Conservation (phyloP, 2,113 vertebrate species). For the Plotosus lineatus region DNA sequence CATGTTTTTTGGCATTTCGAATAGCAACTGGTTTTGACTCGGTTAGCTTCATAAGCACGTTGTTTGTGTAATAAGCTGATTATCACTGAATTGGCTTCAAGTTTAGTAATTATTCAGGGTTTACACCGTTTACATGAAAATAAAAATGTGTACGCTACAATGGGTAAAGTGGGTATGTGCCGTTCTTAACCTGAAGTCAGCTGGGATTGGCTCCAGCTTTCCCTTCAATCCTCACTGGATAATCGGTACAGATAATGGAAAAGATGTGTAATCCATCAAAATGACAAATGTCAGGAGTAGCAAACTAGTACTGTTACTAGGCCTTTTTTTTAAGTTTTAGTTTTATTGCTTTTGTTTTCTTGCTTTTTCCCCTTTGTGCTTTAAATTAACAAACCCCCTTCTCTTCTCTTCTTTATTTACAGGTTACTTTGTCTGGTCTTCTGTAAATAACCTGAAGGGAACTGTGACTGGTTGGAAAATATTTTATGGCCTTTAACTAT, state of each 20-base stretch:
- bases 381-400: neutral
- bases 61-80: neutral
- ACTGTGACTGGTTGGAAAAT: conserved; percentile 67
- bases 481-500: conserved; percentile 78
- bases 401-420: neutral
- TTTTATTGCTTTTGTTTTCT: neutral
- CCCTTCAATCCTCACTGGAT: no score
- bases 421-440: conserved; percentile 61
- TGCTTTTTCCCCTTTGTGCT: neutral
- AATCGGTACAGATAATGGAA: no score
- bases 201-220: no score
- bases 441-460: conserved; percentile 64
- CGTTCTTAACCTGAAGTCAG: no score
- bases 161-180: no score
- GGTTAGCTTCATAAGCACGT: neutral
- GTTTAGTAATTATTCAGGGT: no score
- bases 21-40: neutral
- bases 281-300: neutral
- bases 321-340: neutral
- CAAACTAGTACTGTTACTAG: neutral
- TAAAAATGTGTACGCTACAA: no score
- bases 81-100: neutral
- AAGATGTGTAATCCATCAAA: neutral
- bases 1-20: neutral
- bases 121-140: neutral